A percentile compares a stretch with the other conserved stretches of the same genome.
Evolutionary conservation across 2,113 vertebrate species (phyloP).

Genomic region (Salvelinus sp.): DNA sequence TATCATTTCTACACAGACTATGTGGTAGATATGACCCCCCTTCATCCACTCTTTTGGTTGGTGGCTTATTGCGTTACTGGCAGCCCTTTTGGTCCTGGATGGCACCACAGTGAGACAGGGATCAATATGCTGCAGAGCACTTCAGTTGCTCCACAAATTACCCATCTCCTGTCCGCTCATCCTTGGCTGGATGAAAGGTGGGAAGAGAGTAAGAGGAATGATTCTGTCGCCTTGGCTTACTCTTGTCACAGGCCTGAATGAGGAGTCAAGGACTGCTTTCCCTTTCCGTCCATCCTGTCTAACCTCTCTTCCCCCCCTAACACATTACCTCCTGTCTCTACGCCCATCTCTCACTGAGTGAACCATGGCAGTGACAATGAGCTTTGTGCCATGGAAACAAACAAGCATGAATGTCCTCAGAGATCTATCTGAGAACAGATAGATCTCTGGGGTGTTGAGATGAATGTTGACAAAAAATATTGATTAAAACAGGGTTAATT

Average conservation of each 20-base stretch:
- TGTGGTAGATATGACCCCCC: no score
- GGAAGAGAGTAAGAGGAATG: neutral
- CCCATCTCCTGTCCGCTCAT: slow-evolving; percentile 1
- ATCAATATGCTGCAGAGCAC: slow-evolving; percentile 17
- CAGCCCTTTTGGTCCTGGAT: neutral
- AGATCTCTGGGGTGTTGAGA: slow-evolving; percentile 32
- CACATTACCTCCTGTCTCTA: neutral
- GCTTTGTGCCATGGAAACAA: slow-evolving; percentile 11
- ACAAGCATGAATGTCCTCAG: neutral
- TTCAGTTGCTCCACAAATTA: slow-evolving; percentile 23
- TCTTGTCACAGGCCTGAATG: neutral
- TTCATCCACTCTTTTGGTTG: neutral
- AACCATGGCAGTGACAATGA: slow-evolving; percentile 20
- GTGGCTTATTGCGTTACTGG: neutral
- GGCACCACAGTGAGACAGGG: neutral
- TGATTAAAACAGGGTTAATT: slow-evolving; percentile 20
- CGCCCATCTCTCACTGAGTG: slow-evolving; percentile 13
- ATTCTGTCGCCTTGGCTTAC: slow-evolving; percentile 6
- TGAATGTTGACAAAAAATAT: slow-evolving; percentile 61
- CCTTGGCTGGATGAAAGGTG: neutral
- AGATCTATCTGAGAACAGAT: neutral
- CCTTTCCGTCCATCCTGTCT: neutral
- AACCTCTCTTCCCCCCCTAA: neutral
- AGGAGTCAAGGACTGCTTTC: neutral
- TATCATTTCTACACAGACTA: no score